Evolutionary conservation across 64 coral and sea anemone genomes (phyloP).

Genomic region (Platygyra sinensis): DNA sequence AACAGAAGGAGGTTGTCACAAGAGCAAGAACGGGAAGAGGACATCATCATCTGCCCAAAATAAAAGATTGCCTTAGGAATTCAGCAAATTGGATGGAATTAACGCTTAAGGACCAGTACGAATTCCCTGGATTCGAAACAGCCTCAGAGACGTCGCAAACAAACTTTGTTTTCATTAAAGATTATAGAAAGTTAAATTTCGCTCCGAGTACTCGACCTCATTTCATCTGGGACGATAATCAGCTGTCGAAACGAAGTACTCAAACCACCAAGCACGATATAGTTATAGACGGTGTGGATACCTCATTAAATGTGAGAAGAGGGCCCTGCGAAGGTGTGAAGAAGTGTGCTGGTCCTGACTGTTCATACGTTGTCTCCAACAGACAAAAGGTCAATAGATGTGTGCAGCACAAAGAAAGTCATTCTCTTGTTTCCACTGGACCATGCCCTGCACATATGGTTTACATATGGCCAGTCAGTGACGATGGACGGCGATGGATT

Average conservation of each 20-base stretch:
- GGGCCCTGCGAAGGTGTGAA: slow-evolving; percentile 52
- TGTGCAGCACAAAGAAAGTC: slow-evolving; percentile 19
- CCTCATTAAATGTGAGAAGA: not conserved
- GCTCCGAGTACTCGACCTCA: slow-evolving; percentile 1
- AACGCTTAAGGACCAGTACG: slow-evolving; percentile 1
- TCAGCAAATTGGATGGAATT: slow-evolving; percentile 3
- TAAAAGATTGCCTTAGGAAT: slow-evolving; percentile 24
- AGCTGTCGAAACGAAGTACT: slow-evolving; percentile 26
- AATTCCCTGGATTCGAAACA: slow-evolving; percentile 5
- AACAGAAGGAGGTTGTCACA: not conserved
- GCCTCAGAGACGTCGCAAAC: not conserved
- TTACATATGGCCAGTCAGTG: slow-evolving; percentile 53
- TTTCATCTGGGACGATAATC: slow-evolving; percentile 44
- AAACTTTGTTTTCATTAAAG: slow-evolving; percentile 9
- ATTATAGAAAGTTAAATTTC: slow-evolving; percentile 3
- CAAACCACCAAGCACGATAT: not conserved
- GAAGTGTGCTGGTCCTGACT: slow-evolving; percentile 31
- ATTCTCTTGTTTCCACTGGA: slow-evolving; percentile 41
- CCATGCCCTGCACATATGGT: slow-evolving; percentile 15
- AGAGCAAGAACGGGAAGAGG: not conserved
- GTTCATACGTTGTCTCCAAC: slow-evolving; percentile 38
- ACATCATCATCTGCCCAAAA: slow-evolving; percentile 50
- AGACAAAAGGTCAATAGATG: slow-evolving; percentile 54
- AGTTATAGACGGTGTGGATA: slow-evolving; percentile 6
- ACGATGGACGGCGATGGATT: slow-evolving; percentile 55